Conservation (phyloP, 1,140 invertebrate genomes). For the Lineus longissimus region DNA sequence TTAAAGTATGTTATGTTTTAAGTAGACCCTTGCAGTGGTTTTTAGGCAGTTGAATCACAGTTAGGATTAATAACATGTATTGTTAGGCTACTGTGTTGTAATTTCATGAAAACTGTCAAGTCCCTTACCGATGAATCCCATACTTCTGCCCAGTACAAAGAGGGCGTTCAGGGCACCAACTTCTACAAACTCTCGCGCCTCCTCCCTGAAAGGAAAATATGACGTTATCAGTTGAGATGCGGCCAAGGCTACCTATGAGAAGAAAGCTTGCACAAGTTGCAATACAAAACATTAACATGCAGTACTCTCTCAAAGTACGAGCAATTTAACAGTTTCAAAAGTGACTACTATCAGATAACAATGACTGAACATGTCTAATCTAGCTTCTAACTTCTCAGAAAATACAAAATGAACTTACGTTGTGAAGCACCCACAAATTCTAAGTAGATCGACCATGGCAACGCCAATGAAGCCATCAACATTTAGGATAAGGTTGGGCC, state of each 20-base stretch:
- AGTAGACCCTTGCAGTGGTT: no score
- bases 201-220: constrained; percentile 66
- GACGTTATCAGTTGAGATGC: no score
- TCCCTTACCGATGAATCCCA: constrained; percentile 94
- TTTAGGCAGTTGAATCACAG: no score
- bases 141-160: constrained; percentile 95
- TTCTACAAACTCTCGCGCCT: constrained; percentile 95
- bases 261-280: not conserved
- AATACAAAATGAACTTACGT: constrained; percentile 60
- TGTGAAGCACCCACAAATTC: constrained; percentile 72
- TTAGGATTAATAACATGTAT: no score
- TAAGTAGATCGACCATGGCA: constrained; percentile 93
- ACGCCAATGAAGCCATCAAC: constrained; percentile 98
- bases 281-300: not conserved
- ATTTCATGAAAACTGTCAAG: no score
- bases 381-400: no score
- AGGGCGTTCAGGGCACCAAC: constrained; percentile 97
- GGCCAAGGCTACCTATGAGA: not conserved
- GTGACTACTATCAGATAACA: no score
- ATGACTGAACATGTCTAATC: no score
- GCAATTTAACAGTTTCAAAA: no score
- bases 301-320: not conserved
- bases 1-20: no score
- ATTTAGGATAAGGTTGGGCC: constrained; percentile 98
- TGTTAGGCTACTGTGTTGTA: no score